Percentiles rank a stretch among this genome's conserved stretches.
Conservation (phyloP, 2,797 vertebrate species). For the Moxostoma hubbsi region DNA sequence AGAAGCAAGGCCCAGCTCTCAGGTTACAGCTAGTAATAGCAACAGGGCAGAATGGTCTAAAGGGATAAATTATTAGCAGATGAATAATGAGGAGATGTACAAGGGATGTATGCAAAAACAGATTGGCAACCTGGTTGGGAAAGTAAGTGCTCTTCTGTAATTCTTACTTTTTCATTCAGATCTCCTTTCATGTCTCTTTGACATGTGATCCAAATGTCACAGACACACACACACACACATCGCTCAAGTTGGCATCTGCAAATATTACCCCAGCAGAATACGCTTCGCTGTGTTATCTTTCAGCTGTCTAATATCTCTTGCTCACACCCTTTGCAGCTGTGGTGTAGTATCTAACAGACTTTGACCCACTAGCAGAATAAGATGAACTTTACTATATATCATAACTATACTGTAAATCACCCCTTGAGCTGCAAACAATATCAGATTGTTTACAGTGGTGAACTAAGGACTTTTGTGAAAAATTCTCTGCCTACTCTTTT, state of each 20-base stretch:
- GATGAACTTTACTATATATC: slow-evolving; percentile 3
- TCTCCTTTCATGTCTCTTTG: not conserved
- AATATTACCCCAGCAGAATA: slow-evolving; percentile 26
- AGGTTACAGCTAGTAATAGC: slow-evolving; percentile 55
- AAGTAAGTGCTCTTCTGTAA: not conserved
- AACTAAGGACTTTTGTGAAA: not conserved
- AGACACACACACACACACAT: no score
- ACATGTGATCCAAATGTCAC: no score
- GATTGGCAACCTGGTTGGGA: slow-evolving; percentile 27
- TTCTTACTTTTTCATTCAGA: not conserved
- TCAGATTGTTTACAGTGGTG: slow-evolving; percentile 2
- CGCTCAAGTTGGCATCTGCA: not conserved
- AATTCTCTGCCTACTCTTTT: not conserved
- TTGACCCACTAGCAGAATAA: slow-evolving; percentile 39
- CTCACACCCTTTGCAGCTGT: slow-evolving; percentile 35
- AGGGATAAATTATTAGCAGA: slow-evolving; percentile 42
- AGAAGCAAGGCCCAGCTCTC: slow-evolving; percentile 43
- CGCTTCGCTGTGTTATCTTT: slow-evolving; percentile 35
- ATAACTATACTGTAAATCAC: slow-evolving; percentile 9
- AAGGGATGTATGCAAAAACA: slow-evolving; percentile 41
- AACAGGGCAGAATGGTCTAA: slow-evolving; percentile 32
- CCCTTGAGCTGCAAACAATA: slow-evolving; percentile 9
- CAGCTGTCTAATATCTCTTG: slow-evolving; percentile 46
- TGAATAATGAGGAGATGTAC: slow-evolving; percentile 20
- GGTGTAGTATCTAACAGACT: slow-evolving; percentile 43